A percentile compares a stretch with the other conserved stretches of the same genome.
These are phyloP conservation scores for Dynastes maya DNA, from an alignment of 2,888 invertebrate species.

Conservation along the genomic window DNA sequence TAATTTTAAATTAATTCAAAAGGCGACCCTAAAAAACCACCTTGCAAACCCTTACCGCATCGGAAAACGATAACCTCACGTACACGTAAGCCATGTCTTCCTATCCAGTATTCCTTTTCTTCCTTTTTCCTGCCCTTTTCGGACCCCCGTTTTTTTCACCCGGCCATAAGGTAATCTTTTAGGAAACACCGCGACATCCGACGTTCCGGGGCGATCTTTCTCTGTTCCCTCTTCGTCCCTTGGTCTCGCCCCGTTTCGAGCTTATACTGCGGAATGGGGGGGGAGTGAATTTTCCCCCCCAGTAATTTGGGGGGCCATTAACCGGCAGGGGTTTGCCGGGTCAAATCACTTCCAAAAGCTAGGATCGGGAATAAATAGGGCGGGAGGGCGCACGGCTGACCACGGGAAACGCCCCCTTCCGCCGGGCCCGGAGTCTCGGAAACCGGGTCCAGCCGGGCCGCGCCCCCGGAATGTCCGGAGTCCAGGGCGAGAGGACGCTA, in stretches of 20 bases:
- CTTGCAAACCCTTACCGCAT: too few species aligned
- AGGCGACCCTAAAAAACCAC: too few species aligned
- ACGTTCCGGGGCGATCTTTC: neutral
- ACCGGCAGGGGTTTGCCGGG: constrained; percentile 66
- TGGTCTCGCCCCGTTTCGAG: neutral
- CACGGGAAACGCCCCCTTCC: constrained; percentile 64
- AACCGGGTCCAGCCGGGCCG: constrained; percentile 54
- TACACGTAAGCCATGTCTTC: neutral
- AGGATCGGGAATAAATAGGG: constrained; percentile 65
- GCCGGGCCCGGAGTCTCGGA: neutral
- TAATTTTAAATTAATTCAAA: too few species aligned
- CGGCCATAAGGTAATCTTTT: constrained; percentile 28
- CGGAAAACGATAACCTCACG: neutral
- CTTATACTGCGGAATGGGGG: too few species aligned
- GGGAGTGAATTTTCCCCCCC: too few species aligned
- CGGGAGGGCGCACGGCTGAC: constrained; percentile 58
- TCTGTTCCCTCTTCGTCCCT: neutral
- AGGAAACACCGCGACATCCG: constrained; percentile 10
- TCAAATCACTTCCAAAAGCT: constrained; percentile 64
- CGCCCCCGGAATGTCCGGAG: constrained; percentile 54
- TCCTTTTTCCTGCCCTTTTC: too few species aligned
- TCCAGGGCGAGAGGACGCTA: constrained; percentile 57
- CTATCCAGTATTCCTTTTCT: neutral
- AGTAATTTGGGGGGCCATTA: constrained; percentile 58
- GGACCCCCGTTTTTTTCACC: neutral